Percentiles rank a stretch among this genome's conserved stretches.
phyloP scores from a whole-genome alignment of 2,797 vertebrate genomes.

The Notolepis coatsorum region DNA sequence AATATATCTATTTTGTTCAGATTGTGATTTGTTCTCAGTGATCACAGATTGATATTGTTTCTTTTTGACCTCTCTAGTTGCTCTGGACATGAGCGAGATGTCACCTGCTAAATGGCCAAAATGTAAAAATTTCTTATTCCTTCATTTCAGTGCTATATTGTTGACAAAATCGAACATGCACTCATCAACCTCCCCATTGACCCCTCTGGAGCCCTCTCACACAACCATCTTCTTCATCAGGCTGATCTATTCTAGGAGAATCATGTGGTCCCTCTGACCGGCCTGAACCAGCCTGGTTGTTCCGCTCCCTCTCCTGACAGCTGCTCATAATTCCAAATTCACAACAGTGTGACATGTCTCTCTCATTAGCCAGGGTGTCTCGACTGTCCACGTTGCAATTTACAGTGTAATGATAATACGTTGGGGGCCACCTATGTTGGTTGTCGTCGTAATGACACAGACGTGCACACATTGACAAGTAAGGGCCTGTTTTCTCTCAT shows the following conservation, averaged over 20 bases:
- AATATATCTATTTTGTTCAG: neutral
- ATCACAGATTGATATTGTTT: too few species aligned
- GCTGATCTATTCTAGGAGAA: constrained; percentile 32
- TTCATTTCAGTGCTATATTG: neutral
- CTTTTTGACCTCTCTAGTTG: too few species aligned
- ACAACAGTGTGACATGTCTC: constrained; percentile 9
- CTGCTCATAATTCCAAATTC: constrained; percentile 49
- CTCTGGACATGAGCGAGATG: too few species aligned
- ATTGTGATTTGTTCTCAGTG: neutral
- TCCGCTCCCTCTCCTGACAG: constrained; percentile 7
- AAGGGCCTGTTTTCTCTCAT: too few species aligned
- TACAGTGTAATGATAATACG: too few species aligned
- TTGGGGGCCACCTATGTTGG: too few species aligned
- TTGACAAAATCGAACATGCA: neutral
- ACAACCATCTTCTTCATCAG: constrained; percentile 7
- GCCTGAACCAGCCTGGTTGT: constrained; percentile 33
- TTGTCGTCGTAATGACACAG: too few species aligned
- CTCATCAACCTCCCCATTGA: constrained; percentile 1
- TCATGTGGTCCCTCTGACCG: constrained; percentile 42
- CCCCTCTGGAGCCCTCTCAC: neutral
- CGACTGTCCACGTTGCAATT: too few species aligned
- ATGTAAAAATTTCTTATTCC: neutral
- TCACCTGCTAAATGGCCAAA: neutral
- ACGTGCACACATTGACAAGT: too few species aligned
- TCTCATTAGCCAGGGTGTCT: too few species aligned